Evolutionary conservation across 2,113 vertebrate species (phyloP).

Genomic region (Bubo blakistoni): DNA sequence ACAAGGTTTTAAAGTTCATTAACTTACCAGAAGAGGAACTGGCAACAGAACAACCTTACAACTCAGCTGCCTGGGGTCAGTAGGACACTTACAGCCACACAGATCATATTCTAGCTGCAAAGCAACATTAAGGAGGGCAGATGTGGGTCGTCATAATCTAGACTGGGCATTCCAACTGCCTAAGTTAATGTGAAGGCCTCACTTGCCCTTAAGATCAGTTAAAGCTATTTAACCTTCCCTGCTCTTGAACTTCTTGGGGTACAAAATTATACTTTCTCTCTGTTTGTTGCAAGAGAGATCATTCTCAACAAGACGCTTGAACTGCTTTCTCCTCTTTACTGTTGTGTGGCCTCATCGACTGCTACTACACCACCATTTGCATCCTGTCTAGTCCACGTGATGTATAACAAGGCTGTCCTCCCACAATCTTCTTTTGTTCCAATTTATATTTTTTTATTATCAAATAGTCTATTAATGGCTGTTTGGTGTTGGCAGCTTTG

Average conservation of each 20-base stretch:
- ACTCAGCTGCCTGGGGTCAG: background rate
- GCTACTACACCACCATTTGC: background rate
- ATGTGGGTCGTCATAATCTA: accelerated
- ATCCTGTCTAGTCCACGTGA: background rate
- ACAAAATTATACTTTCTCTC: background rate
- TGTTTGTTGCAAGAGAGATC: background rate
- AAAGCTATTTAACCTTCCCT: background rate
- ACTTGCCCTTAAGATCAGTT: background rate
- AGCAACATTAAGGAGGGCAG: background rate
- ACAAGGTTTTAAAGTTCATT: background rate
- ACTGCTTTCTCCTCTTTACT: background rate
- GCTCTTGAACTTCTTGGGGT: background rate
- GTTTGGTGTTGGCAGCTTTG: background rate
- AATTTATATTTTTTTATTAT: background rate
- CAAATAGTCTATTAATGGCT: too few species aligned
- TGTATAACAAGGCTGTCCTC: background rate
- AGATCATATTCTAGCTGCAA: background rate
- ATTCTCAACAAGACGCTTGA: background rate
- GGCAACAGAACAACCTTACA: background rate
- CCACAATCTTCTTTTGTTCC: background rate
- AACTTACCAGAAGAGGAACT: background rate
- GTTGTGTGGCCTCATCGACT: background rate
- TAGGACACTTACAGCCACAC: background rate
- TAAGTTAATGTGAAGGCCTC: background rate
- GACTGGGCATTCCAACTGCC: background rate